Evolutionary conservation across 1,140 invertebrate genomes (phyloP).

Genomic region (Rhagoletis pomonella): DNA sequence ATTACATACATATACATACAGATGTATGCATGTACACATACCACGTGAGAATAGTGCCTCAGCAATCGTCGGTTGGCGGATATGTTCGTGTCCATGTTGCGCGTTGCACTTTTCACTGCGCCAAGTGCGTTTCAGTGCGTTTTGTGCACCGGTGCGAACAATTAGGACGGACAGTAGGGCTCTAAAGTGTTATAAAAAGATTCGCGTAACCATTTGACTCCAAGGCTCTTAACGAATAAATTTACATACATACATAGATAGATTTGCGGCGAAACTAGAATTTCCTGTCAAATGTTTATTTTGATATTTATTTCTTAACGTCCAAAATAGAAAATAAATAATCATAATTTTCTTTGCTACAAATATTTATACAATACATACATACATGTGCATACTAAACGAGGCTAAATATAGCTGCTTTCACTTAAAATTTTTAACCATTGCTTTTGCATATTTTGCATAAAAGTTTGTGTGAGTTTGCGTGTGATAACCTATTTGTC

Average conservation of each 20-base stretch:
- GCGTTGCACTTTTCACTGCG: not conserved
- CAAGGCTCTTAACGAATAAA: not conserved
- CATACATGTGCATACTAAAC: not conserved
- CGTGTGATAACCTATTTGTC: conserved; percentile 1
- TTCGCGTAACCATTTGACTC: not conserved
- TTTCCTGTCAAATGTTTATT: conserved; percentile 5
- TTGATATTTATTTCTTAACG: not conserved
- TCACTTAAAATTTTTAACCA: not conserved
- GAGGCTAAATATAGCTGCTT: not conserved
- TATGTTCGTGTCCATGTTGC: not conserved
- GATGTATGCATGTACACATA: too few species aligned
- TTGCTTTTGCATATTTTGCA: not conserved
- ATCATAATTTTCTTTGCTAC: not conserved
- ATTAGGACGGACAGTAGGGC: not conserved
- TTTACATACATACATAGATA: not conserved
- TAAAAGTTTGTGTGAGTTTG: not conserved
- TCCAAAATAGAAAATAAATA: not conserved
- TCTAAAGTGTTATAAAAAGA: not conserved
- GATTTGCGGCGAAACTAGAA: not conserved
- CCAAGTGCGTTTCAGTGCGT: conserved; percentile 37
- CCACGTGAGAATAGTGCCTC: not conserved
- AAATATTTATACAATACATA: not conserved
- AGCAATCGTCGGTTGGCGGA: not conserved
- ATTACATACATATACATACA: too few species aligned
- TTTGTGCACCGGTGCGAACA: conserved; percentile 30